Conservation (phyloP, 2,797 vertebrate genomes). For the Aplochiton taeniatus region DNA sequence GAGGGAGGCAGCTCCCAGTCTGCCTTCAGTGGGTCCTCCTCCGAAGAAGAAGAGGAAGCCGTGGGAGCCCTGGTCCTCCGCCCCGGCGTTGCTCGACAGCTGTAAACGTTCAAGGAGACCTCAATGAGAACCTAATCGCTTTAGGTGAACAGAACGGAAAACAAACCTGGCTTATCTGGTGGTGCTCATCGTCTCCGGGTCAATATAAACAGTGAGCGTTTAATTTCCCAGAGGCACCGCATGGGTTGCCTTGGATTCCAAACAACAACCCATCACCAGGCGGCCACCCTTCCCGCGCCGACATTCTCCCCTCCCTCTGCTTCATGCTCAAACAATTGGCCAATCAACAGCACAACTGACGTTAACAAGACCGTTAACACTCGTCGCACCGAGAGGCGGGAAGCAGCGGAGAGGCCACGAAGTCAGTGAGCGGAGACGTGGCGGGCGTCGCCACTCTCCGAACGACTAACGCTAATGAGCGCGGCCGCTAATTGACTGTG, state of each 20-base stretch:
- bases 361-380: constrained; percentile 27
- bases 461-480: constrained; percentile 73
- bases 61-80: no score
- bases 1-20: constrained; percentile 44
- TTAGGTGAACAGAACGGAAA: no score
- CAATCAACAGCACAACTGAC: constrained; percentile 35
- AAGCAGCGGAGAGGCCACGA: constrained; percentile 27
- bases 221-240: no score
- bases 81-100: no score
- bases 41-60: constrained; percentile 19
- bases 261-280: not conserved
- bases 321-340: constrained; percentile 22
- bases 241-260: not conserved
- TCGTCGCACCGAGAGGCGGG: constrained; percentile 33
- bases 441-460: constrained; percentile 52
- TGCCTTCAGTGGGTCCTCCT: no score
- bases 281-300: not conserved
- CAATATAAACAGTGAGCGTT: no score
- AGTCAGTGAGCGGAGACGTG: constrained; percentile 42
- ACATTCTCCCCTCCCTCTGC: constrained; percentile 2
- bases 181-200: no score
- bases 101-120: no score
- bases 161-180: no score
- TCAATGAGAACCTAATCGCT: no score
- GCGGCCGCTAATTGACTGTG: constrained; percentile 74